These are phyloP conservation scores for Cydia strobilella DNA, from an alignment of 1,140 invertebrate genomes.

Conservation along the genomic window DNA sequence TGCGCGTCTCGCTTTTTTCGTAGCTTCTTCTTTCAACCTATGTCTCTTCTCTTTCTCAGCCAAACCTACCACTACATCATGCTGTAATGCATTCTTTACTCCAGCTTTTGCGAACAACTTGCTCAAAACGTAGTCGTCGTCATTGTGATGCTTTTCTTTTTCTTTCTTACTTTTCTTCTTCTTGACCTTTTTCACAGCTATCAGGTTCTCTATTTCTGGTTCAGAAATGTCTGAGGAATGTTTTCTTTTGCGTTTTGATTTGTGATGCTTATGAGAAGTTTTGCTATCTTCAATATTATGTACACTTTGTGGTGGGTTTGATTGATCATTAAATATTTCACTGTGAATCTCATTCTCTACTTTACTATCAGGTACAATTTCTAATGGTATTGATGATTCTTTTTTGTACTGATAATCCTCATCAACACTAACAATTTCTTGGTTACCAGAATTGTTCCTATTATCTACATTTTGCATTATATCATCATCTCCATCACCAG, in stretches of 20 bases:
- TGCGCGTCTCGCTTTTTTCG: conserved; percentile 75
- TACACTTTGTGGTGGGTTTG: neutral
- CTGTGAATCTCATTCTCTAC: conserved; percentile 26
- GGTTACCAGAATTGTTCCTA: conserved; percentile 32
- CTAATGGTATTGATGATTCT: neutral
- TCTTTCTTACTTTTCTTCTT: conserved; percentile 60
- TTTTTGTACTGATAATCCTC: conserved; percentile 12
- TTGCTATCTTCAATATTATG: conserved; percentile 22
- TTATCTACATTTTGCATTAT: conserved; percentile 35
- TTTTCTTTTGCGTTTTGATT: conserved; percentile 54
- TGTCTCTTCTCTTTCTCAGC: conserved; percentile 74
- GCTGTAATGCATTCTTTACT: conserved; percentile 81
- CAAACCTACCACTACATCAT: conserved; percentile 80
- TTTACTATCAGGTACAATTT: conserved; percentile 25
- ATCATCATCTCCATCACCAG: conserved; percentile 36
- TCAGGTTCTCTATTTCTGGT: conserved; percentile 59
- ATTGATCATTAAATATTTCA: neutral
- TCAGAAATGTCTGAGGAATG: conserved; percentile 45
- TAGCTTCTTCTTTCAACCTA: conserved; percentile 79
- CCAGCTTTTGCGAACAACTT: conserved; percentile 81
- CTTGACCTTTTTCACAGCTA: conserved; percentile 68
- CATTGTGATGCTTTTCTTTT: conserved; percentile 56
- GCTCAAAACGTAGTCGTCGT: conserved; percentile 82
- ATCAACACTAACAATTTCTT: conserved; percentile 31
- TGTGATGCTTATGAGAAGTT: conserved; percentile 35